Evolutionary conservation across 1,140 invertebrate genomes (phyloP).

Genomic region (Megalopta genalis): DNA sequence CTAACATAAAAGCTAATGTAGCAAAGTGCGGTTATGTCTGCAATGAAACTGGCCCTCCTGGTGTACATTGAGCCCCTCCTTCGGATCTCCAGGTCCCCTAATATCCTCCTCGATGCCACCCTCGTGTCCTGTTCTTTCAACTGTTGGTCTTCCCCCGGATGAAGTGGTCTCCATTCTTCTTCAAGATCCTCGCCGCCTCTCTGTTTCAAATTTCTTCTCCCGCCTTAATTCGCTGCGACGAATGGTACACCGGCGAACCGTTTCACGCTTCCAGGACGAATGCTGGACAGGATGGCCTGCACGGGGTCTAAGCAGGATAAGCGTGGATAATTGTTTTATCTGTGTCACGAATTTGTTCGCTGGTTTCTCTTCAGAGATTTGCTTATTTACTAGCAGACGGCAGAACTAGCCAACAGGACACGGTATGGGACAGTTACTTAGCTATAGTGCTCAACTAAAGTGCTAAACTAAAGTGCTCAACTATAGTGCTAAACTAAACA

Average conservation of each 20-base stretch:
- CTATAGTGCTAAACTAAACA: no score
- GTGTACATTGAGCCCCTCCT: slow-evolving; percentile 40
- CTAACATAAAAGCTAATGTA: slow-evolving; percentile 71
- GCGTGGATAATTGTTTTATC: no score
- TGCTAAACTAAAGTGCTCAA: no score
- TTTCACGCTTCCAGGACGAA: not conserved
- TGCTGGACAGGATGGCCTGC: no score
- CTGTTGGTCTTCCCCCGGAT: slow-evolving; percentile 20
- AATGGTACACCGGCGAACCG: not conserved
- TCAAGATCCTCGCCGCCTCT: not conserved
- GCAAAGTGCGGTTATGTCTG: slow-evolving; percentile 67
- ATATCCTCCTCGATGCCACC: slow-evolving; percentile 60
- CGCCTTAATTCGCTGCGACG: not conserved
- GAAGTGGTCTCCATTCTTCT: slow-evolving; percentile 14
- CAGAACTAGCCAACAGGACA: no score
- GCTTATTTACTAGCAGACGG: no score
- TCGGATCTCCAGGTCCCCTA: slow-evolving; percentile 47
- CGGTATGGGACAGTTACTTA: no score
- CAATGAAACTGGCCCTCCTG: slow-evolving; percentile 54
- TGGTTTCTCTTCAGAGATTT: no score
- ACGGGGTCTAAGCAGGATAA: no score
- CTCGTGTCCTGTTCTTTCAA: slow-evolving; percentile 51
- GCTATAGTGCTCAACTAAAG: no score
- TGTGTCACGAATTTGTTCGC: no score
- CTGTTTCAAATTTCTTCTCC: not conserved